phyloP scores from a whole-genome alignment of 2,888 invertebrate genomes.

The Aspidiotus rigidus region DNA sequence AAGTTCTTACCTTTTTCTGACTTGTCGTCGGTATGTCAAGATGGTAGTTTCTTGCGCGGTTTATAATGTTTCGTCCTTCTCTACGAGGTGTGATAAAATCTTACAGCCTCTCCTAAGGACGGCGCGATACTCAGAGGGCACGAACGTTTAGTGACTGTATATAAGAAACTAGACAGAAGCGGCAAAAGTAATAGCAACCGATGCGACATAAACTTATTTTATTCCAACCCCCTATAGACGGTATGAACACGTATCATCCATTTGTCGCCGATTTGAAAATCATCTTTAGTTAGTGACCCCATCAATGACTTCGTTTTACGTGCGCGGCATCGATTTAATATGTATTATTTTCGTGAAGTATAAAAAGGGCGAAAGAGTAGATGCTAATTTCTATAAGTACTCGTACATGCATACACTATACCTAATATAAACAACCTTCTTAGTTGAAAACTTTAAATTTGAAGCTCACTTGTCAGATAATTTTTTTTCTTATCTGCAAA shows the following conservation, averaged over 20 bases:
- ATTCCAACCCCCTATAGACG: constrained; percentile 25
- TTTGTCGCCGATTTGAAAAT: constrained; percentile 26
- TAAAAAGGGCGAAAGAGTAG: background rate
- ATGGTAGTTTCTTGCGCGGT: too few species aligned
- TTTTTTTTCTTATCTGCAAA: too few species aligned
- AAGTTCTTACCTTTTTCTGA: too few species aligned
- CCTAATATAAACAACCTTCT: background rate
- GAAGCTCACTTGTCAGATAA: background rate
- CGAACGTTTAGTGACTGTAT: background rate
- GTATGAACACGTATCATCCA: constrained; percentile 31
- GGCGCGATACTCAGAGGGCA: background rate
- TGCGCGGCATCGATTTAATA: constrained; percentile 17
- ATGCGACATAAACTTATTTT: constrained; percentile 13
- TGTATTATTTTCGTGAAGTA: background rate
- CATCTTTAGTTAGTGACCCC: constrained; percentile 26
- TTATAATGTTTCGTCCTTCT: too few species aligned
- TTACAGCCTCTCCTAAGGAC: background rate
- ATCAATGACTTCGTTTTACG: constrained; percentile 17
- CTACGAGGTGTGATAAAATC: background rate
- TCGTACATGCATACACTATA: too few species aligned
- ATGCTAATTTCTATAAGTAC: too few species aligned
- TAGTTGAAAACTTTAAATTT: background rate
- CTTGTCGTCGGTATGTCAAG: too few species aligned
- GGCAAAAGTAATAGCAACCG: background rate
- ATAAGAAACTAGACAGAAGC: background rate